Evolutionary conservation across 2,113 vertebrate species (phyloP), one percentile per base, ranked within the genome.

Genomic region (Crotophaga sulcirostris): DNA sequence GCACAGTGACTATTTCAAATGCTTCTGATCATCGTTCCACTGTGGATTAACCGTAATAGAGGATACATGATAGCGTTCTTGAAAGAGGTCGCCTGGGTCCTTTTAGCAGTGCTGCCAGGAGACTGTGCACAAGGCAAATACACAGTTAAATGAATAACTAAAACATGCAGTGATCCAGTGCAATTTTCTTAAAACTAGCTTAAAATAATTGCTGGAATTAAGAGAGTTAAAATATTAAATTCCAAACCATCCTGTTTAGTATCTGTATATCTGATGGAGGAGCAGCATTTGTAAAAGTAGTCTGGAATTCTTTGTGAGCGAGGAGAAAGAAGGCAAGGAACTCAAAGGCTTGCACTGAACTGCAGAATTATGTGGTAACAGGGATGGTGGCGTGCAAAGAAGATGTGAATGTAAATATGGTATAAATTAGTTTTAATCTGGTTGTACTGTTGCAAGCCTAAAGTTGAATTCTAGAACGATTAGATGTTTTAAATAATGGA

Each of bases 21-120:
- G 83, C 82, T 94, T 95, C 89, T 95, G 81, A 76, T 94, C 60
- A 54, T 88, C 83, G 1, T 93, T 86, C 56, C 63, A 31, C 68
- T 72, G 68, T 78, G 96, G 96, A 94, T 96, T 94, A 96, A 44
- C 84, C 11, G 33, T 81, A 63, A 86, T 28, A 84, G 72, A 84
- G 40, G 96, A 75, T 49, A 93, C 44, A 24, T 66, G 96, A 94
- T 87, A 90, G 5, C 1, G 0, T 93, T 86, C 94, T 52, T 64
- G 73, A 56, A 45, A 55, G 68, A 87, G 44, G 25, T 83, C 2
- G 2, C 60, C 72, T 58, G 73, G 26, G 64, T 84, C 86, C 72
- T 81, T 58, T 52, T 82, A 87, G 76, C 36, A 77, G 54, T 23
- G 34, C 49, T 1, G 5, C 25, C 55, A 49, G 62, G 64, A 80